A percentile compares a stretch with the other conserved stretches of the same genome.
Evolutionary conservation across 2,888 invertebrate species (phyloP).

Genomic region (Lasioglossum oenotherae): DNA sequence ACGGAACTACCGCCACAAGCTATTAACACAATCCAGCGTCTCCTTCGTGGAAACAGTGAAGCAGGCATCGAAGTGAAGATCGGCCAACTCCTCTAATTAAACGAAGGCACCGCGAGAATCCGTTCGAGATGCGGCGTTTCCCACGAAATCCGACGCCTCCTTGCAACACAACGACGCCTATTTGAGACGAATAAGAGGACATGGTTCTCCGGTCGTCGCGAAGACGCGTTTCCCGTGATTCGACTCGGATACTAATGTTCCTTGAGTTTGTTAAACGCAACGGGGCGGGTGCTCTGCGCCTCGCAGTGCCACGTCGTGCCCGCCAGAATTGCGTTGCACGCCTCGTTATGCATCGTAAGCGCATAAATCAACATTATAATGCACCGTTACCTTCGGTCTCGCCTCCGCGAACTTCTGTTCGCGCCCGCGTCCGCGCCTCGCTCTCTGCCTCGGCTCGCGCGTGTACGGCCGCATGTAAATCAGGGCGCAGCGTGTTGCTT

Average conservation of each 20-base stretch:
- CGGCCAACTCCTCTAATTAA: background rate
- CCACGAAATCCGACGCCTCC: background rate
- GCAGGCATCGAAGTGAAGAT: background rate
- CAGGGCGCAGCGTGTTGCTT: constrained; percentile 3
- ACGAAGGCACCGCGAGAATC: background rate
- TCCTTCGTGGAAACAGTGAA: background rate
- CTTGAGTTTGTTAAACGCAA: constrained; percentile 56
- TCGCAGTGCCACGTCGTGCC: background rate
- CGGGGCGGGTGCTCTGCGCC: background rate
- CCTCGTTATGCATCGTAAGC: constrained; percentile 63
- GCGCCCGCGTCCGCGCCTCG: background rate
- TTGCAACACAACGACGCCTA: background rate
- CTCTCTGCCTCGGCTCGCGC: background rate
- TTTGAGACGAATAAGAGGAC: constrained; percentile 20
- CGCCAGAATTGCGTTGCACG: constrained; percentile 48
- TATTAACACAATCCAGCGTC: background rate
- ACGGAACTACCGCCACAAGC: background rate
- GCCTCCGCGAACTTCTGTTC: constrained; percentile 53
- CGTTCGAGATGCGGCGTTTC: background rate
- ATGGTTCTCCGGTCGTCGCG: constrained; percentile 31
- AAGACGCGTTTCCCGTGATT: constrained; percentile 43
- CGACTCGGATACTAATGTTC: constrained; percentile 52
- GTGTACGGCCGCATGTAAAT: constrained; percentile 30
- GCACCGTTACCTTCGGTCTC: constrained; percentile 53
- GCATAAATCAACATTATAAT: constrained; percentile 64